These are phyloP conservation scores for Ptycholaimellus sp. DNA, from an alignment of 2,888 invertebrate species.

Conservation along the genomic window DNA sequence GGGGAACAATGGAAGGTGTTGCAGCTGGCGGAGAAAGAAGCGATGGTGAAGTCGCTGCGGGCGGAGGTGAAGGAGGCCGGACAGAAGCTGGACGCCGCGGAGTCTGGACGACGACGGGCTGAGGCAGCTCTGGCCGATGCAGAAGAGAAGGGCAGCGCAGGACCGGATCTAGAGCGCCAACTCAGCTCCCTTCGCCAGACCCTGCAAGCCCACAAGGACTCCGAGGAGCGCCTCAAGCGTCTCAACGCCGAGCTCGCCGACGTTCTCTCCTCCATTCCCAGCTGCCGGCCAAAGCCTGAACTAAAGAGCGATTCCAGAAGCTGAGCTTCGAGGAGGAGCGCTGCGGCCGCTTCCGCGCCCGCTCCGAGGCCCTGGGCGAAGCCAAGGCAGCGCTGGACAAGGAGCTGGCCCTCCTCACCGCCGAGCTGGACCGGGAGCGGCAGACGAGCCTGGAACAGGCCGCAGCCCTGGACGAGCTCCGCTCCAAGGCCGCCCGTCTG, in stretches of 20 bases:
- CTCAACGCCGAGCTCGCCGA: no score
- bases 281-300: no score
- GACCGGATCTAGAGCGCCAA: no score
- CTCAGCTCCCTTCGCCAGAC: no score
- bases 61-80: slow-evolving; percentile 7
- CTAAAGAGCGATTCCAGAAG: no score
- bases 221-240: no score
- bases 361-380: no score
- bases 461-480: not conserved
- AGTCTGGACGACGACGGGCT: slow-evolving; percentile 9
- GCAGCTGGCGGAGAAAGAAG: slow-evolving; percentile 1
- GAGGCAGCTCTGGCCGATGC: slow-evolving; percentile 7
- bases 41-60: slow-evolving; percentile 8
- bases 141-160: slow-evolving; percentile 3
- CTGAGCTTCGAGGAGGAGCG: no score
- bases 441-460: not conserved
- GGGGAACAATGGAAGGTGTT: slow-evolving; percentile 8
- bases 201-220: no score
- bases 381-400: not conserved
- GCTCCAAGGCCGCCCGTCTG: not conserved
- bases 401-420: not conserved
- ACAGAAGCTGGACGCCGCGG: slow-evolving; percentile 2
- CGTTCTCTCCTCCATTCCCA: no score
- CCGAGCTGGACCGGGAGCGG: not conserved
- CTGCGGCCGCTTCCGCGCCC: no score